Percentiles rank a stretch among this genome's conserved stretches.
phyloP scores from a whole-genome alignment of 2,113 vertebrate species.

The Macquaria ambigua region DNA sequence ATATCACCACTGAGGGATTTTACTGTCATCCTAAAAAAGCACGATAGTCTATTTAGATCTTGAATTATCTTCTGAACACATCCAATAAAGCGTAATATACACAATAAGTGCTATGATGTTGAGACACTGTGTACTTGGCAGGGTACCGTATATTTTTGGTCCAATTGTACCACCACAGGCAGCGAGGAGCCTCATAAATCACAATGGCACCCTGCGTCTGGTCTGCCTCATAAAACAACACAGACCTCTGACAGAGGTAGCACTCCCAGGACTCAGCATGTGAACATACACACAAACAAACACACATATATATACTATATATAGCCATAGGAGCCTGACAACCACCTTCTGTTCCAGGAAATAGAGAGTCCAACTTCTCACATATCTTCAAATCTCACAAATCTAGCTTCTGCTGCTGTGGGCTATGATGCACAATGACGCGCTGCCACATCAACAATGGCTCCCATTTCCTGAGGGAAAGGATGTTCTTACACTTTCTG shows the following conservation, averaged over 20 bases:
- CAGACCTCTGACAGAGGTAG: conserved; percentile 32
- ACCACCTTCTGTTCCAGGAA: background rate
- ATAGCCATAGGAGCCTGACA: conserved; percentile 14
- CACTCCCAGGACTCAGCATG: conserved; percentile 4
- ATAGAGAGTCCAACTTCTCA: conserved; percentile 2
- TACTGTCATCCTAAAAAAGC: background rate
- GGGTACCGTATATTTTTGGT: conserved; percentile 34
- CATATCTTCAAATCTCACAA: conserved; percentile 22
- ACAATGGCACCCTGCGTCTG: conserved; percentile 50
- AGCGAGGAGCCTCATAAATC: conserved; percentile 69
- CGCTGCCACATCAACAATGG: conserved; percentile 28
- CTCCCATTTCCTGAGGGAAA: conserved; percentile 37
- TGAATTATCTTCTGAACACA: conserved; percentile 17
- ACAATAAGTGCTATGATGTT: conserved; percentile 12
- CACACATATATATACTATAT: background rate
- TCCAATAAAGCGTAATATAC: conserved; percentile 6
- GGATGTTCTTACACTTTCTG: conserved; percentile 44
- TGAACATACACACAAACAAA: conserved; percentile 33
- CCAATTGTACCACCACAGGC: conserved; percentile 48
- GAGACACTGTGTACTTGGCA: conserved; percentile 32
- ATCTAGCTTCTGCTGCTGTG: conserved; percentile 12
- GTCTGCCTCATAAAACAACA: conserved; percentile 66
- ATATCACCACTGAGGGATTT: background rate
- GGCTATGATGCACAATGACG: conserved; percentile 14
- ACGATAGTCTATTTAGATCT: background rate